These are phyloP conservation scores for Halichondria panicea DNA, from an alignment of 37 sponge, comb jelly and placozoan species.

Conservation along the genomic window DNA sequence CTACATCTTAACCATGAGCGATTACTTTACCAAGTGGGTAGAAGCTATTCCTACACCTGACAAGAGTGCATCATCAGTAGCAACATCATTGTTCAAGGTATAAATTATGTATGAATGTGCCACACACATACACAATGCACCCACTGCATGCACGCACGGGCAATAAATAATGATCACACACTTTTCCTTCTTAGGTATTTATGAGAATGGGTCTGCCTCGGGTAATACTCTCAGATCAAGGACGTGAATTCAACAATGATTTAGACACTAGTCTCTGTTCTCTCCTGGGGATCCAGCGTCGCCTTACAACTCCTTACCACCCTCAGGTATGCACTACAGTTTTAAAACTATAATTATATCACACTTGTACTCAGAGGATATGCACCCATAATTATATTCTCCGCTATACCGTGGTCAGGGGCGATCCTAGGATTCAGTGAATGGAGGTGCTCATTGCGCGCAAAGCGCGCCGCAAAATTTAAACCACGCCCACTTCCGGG, in stretches of 20 bases:
- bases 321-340: no score
- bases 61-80: slow-evolving; percentile 47
- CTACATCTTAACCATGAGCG: slow-evolving; percentile 60
- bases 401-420: no score
- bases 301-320: slow-evolving; percentile 61
- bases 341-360: no score
- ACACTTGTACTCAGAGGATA: no score
- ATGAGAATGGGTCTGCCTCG: slow-evolving; percentile 65
- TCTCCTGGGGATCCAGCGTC: slow-evolving; percentile 37
- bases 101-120: background rate
- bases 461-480: no score
- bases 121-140: background rate
- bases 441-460: no score
- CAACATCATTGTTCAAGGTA: slow-evolving; percentile 59
- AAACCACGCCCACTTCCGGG: no score
- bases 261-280: slow-evolving; percentile 22
- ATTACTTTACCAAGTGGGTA: slow-evolving; percentile 78
- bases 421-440: no score
- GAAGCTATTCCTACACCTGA: slow-evolving; percentile 44
- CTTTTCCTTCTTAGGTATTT: slow-evolving; percentile 41
- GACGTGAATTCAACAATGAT: slow-evolving; percentile 57
- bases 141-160: background rate
- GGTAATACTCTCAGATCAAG: slow-evolving; percentile 53
- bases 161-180: background rate
- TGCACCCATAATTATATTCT: no score